Evolutionary conservation across 2,888 invertebrate species (phyloP).

Genomic region (Ornithoptera priamus): DNA sequence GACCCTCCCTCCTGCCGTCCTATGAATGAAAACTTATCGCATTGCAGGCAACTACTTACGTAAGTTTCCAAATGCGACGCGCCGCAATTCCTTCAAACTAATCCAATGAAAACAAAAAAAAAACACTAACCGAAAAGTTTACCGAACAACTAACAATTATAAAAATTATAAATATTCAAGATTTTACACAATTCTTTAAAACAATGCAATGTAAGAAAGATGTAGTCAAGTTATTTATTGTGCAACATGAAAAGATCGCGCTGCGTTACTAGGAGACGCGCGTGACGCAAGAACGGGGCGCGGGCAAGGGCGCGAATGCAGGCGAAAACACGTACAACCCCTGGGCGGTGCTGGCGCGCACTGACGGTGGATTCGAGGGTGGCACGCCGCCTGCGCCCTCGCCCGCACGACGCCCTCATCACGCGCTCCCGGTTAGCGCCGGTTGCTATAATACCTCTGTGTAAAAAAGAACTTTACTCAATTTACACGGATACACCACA

Average conservation of each 20-base stretch:
- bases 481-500: too few species aligned
- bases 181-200: too few species aligned
- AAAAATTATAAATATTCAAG: too few species aligned
- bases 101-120: constrained; percentile 27
- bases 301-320: too few species aligned
- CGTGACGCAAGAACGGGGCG: neutral
- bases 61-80: constrained; percentile 57
- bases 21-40: constrained; percentile 51
- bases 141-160: too few species aligned
- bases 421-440: too few species aligned
- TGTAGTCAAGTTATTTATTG: too few species aligned
- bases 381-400: neutral
- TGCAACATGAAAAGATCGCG: neutral
- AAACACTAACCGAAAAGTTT: neutral
- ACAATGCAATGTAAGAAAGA: too few species aligned
- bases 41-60: constrained; percentile 76
- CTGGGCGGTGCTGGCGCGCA: neutral
- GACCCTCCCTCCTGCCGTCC: too few species aligned
- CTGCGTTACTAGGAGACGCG: too few species aligned
- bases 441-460: too few species aligned
- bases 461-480: too few species aligned
- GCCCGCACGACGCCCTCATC: neutral
- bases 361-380: neutral
- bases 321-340: neutral
- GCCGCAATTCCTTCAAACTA: constrained; percentile 31